Base-by-base conservation (phyloP, 1,140 invertebrate genomes). In the Babylonia areolata region DNA sequence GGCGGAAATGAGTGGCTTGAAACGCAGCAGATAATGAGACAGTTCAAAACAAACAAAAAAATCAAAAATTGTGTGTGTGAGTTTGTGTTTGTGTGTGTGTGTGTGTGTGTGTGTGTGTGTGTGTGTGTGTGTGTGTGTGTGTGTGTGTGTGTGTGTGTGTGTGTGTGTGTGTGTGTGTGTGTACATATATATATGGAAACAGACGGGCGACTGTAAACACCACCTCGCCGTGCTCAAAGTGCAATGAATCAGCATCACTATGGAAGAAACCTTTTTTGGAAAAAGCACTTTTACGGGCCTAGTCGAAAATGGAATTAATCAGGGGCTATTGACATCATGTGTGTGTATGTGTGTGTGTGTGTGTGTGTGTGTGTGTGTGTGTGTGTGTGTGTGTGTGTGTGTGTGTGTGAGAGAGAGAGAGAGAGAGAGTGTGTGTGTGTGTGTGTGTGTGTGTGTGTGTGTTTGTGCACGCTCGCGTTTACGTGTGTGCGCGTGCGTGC, bases 291-390 rank as follows among this genome's bases (percentile, higher is more conserved):
- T n/a, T n/a, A n/a, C n/a, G n/a, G n/a, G n/a, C n/a, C n/a, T n/a
- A n/a, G n/a, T n/a, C n/a, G n/a, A n/a, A n/a, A n/a, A n/a, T n/a
- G n/a, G n/a, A n/a, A n/a, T n/a, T n/a, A n/a, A n/a, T n/a, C n/a
- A n/a, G n/a, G n/a, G n/a, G n/a, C n/a, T n/a, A n/a, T n/a, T n/a
- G n/a, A n/a, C n/a, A n/a, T n/a, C n/a, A n/a, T n/a, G n/a, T n/a
- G 33, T 75, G 73, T 75, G 73, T 75, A 39, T 75, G 73, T 75
- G 73, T 75, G 73, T 75, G 73, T 75, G 73, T 75, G 15, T 20
- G 73, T 20, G 73, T 20, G 37, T 37, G 73, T 20, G n/a, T 23
- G 73, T 35, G 73, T 23, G 23, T 23, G 31, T 77, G 31, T 39
- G 73, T 37, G 31, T 77, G 37, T 33, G 31, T 77, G 15, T 5